Evolutionary conservation across 2,797 vertebrate species (phyloP).

Genomic region (Delichon dasypus): DNA sequence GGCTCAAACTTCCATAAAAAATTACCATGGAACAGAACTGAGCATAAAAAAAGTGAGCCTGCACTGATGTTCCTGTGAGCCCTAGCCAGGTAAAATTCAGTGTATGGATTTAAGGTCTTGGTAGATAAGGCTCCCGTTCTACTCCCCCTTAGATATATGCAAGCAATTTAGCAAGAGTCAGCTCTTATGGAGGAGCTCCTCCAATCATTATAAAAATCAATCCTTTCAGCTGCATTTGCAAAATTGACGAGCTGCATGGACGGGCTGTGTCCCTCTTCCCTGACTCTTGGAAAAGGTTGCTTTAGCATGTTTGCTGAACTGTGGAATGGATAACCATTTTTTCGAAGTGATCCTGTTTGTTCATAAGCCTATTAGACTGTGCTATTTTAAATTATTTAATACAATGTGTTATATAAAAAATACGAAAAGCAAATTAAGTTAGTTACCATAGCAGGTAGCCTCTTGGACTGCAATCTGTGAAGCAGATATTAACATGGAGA

Average conservation of each 20-base stretch:
- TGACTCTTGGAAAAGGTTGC: not conserved
- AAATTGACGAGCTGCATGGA: not conserved
- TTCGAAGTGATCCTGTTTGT: not conserved
- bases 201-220: not conserved
- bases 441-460: not conserved
- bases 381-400: not conserved
- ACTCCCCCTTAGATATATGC: not conserved
- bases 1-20: not conserved
- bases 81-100: not conserved
- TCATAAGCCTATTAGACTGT: not conserved
- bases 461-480: not conserved
- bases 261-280: not conserved
- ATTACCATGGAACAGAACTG: not conserved
- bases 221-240: not conserved
- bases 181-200: not conserved
- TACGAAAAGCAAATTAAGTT: not conserved
- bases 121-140: fast-evolving
- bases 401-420: not conserved
- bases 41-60: not conserved
- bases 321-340: not conserved
- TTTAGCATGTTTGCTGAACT: not conserved
- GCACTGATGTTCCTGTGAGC: fast-evolving
- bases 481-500: not conserved
- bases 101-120: not conserved
- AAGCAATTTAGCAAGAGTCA: not conserved